These are phyloP conservation scores for Cuniculus paca DNA, from an alignment of 2,797 vertebrate genomes.

Conservation along the genomic window DNA sequence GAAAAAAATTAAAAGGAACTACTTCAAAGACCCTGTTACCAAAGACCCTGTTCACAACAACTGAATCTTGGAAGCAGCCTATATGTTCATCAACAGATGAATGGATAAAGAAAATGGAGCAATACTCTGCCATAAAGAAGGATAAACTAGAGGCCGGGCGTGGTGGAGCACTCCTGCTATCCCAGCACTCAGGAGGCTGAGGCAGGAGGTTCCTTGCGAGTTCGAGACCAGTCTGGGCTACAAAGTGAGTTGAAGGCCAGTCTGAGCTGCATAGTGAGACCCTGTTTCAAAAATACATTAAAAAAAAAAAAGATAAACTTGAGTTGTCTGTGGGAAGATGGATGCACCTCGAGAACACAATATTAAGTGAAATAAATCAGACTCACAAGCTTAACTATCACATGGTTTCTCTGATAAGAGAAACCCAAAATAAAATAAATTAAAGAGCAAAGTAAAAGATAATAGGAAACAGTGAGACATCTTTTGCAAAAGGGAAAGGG, in stretches of 20 bases:
- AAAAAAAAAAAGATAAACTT: not conserved
- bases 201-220: too few species aligned
- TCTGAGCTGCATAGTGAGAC: too few species aligned
- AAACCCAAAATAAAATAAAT: not conserved
- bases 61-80: not conserved
- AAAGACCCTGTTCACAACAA: slow-evolving; percentile 41
- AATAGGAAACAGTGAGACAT: not conserved
- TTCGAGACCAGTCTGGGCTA: too few species aligned
- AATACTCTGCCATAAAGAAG: not conserved
- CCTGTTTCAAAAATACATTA: too few species aligned
- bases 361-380: not conserved
- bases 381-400: not conserved
- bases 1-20: not conserved
- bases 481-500: not conserved
- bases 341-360: not conserved
- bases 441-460: not conserved
- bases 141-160: not conserved
- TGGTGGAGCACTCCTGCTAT: too few species aligned
- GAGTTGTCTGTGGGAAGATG: not conserved
- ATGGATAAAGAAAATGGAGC: not conserved
- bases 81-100: not conserved
- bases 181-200: too few species aligned
- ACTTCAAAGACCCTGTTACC: not conserved
- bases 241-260: too few species aligned
- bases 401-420: not conserved